Percentiles rank a stretch among this genome's conserved stretches.
Evolutionary conservation across 2,888 invertebrate genomes (phyloP).

Genomic region (Pelosia muscerda): DNA sequence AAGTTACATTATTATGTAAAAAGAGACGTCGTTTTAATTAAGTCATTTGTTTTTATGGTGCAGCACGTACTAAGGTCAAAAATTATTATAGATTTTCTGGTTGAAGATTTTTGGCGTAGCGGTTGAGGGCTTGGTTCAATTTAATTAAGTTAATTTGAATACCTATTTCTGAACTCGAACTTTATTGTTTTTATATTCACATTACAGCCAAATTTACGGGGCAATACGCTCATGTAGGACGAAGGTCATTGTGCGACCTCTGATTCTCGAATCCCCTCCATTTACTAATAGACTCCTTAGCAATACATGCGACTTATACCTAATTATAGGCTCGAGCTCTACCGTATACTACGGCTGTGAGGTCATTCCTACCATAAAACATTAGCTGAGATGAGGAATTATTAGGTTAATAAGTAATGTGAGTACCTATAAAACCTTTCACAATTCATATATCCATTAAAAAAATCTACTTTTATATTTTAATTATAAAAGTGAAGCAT

Average conservation of each 20-base stretch:
- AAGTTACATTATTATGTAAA: background rate
- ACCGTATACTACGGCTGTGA: no score
- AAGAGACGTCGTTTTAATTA: background rate
- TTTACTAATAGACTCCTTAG: no score
- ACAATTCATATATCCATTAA: background rate
- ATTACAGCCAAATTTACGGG: background rate
- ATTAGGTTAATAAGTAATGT: background rate
- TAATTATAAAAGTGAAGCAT: constrained; percentile 5
- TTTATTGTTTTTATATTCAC: background rate
- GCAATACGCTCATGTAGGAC: no score
- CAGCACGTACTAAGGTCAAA: background rate
- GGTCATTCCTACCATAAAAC: background rate
- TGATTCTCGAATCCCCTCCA: no score
- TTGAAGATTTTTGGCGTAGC: no score
- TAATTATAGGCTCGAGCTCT: no score
- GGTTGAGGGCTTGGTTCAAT: no score
- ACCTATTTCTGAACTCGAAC: no score
- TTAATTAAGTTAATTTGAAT: no score
- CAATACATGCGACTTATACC: no score
- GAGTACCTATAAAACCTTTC: background rate
- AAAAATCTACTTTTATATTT: background rate
- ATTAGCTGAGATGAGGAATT: background rate
- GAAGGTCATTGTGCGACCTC: no score
- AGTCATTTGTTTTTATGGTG: background rate
- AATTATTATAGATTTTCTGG: background rate